phyloP scores from a whole-genome alignment of 2,113 vertebrate genomes.

The Crotalus viridis region DNA sequence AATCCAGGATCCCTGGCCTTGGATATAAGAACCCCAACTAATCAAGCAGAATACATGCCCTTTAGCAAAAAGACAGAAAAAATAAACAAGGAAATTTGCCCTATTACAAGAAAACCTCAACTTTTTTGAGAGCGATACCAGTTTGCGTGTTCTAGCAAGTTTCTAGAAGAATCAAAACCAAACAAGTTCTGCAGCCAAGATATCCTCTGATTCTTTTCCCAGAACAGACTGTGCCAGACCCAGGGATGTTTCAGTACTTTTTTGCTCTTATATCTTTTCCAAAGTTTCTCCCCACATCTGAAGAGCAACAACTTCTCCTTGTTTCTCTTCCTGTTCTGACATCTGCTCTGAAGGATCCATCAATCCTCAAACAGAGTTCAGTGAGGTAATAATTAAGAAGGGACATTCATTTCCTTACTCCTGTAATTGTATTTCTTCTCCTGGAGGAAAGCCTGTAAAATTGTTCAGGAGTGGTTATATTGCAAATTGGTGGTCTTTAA shows the following conservation, averaged over 20 bases:
- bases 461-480: not conserved
- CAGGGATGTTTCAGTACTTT: not conserved
- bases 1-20: not conserved
- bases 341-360: not conserved
- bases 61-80: not conserved
- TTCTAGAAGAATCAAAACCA: not conserved
- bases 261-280: not conserved
- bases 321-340: not conserved
- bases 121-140: not conserved
- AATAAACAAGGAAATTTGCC: not conserved
- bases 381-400: not conserved
- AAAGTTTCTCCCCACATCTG: not conserved
- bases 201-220: not conserved
- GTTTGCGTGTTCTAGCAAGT: not conserved
- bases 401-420: not conserved
- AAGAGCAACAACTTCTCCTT: not conserved
- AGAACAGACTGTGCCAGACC: not conserved
- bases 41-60: not conserved
- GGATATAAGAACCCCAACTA: not conserved
- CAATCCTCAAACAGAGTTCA: not conserved
- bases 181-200: conserved; percentile 3
- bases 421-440: not conserved
- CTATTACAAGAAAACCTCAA: not conserved
- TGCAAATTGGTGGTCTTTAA: not conserved
- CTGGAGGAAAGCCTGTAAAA: not conserved